Percentiles rank a stretch among this genome's conserved stretches.
These are phyloP conservation scores for Zhuqinia jingwanae DNA, from an alignment of 2,888 invertebrate species.

Conservation along the genomic window DNA sequence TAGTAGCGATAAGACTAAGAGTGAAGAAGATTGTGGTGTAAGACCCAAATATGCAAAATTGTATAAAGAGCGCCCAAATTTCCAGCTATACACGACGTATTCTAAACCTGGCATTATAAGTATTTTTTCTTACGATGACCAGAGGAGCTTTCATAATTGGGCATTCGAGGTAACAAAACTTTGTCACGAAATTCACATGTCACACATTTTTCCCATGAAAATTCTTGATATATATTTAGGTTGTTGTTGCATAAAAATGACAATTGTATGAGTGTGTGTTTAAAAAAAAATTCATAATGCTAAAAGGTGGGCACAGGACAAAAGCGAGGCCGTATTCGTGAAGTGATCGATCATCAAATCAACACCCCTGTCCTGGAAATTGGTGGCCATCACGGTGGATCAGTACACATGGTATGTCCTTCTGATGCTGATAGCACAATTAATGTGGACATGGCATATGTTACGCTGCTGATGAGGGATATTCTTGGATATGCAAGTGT, in stretches of 20 bases:
- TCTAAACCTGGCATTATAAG: conserved; percentile 50
- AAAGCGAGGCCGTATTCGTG: conserved; percentile 56
- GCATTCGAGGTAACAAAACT: conserved; percentile 60
- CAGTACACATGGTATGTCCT: conserved; percentile 67
- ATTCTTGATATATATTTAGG: too few relatives aligned
- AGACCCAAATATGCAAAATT: conserved; percentile 45
- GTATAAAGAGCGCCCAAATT: neutral
- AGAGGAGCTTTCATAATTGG: conserved; percentile 64
- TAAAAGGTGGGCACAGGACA: conserved; percentile 50
- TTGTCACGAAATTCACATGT: neutral
- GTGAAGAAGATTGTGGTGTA: conserved; percentile 27
- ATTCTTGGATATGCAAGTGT: conserved; percentile 66
- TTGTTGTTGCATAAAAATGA: too few relatives aligned
- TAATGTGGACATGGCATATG: conserved; percentile 51
- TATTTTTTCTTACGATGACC: conserved; percentile 65
- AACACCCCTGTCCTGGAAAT: conserved; percentile 58
- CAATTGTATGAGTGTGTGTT: too few relatives aligned
- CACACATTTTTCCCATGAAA: too few relatives aligned
- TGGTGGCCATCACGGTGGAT: conserved; percentile 63
- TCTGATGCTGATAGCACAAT: conserved; percentile 35
- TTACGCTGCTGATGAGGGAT: conserved; percentile 66
- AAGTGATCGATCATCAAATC: conserved; percentile 66
- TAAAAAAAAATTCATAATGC: too few relatives aligned
- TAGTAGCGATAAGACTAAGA: too few relatives aligned
- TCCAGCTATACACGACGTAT: conserved; percentile 51